These are phyloP conservation scores for Tinea pellionella DNA, from an alignment of 2,888 invertebrate species.

Conservation along the genomic window DNA sequence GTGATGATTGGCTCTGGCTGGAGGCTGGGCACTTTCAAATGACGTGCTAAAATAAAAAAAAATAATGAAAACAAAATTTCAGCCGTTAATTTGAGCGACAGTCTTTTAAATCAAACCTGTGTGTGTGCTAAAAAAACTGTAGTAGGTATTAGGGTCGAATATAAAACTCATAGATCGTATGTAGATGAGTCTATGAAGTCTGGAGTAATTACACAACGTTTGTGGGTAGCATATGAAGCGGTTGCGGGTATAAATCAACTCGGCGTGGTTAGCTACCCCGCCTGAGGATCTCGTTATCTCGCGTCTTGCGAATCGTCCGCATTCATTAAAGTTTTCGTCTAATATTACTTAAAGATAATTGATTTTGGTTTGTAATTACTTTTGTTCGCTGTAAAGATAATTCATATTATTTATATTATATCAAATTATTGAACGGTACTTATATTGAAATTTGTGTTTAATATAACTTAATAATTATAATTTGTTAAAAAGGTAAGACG, in stretches of 20 bases:
- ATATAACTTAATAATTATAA: too few relatives aligned
- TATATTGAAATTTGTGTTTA: too few relatives aligned
- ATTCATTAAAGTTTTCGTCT: constrained; percentile 62
- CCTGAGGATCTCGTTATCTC: constrained; percentile 49
- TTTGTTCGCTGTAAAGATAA: background rate
- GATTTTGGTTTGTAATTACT: background rate
- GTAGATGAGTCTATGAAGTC: constrained; percentile 53
- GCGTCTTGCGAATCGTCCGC: constrained; percentile 50
- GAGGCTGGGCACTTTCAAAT: too few relatives aligned
- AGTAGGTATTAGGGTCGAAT: too few relatives aligned
- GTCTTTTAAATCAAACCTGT: too few relatives aligned
- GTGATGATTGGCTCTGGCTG: too few relatives aligned
- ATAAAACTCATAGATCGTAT: background rate
- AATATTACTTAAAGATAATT: constrained; percentile 51
- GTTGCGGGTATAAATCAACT: constrained; percentile 56
- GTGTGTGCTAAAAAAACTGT: too few relatives aligned
- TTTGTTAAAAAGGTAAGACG: too few relatives aligned
- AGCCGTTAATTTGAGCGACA: too few relatives aligned
- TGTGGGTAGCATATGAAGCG: constrained; percentile 43
- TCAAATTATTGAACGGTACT: too few relatives aligned
- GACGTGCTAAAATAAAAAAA: too few relatives aligned
- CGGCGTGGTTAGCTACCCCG: constrained; percentile 31
- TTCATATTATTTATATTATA: background rate
- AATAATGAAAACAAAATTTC: too few relatives aligned
- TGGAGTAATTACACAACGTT: constrained; percentile 47